Conservation (phyloP, 2,113 vertebrate species). For the Sphaerodactylus townsendi region DNA sequence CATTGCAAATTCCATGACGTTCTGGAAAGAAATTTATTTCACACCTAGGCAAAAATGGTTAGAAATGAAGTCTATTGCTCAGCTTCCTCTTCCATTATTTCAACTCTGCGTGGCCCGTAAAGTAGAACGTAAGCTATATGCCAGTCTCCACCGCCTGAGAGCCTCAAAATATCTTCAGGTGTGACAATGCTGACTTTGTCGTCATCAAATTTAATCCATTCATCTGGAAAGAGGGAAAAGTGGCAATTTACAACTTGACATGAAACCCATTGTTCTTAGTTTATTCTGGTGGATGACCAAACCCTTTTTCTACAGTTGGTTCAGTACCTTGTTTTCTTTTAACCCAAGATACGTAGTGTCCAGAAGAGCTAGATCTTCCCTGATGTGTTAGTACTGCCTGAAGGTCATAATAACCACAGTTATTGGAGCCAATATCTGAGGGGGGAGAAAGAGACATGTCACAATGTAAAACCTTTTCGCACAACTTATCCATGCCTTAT, state of each 20-base stretch:
- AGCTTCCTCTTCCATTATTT: constrained; percentile 82
- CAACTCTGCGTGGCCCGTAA: constrained; percentile 93
- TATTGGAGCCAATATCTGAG: constrained; percentile 93
- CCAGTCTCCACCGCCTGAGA: constrained; percentile 98
- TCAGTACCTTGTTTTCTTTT: constrained; percentile 97
- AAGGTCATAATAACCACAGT: constrained; percentile 96
- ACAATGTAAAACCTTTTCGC: not conserved
- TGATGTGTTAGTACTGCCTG: constrained; percentile 97
- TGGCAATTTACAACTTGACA: not conserved
- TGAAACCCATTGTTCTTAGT: too few species aligned
- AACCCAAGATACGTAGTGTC: constrained; percentile 97
- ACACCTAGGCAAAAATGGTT: constrained; percentile 91
- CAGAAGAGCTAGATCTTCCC: constrained; percentile 97
- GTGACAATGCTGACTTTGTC: constrained; percentile 98
- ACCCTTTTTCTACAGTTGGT: not conserved
- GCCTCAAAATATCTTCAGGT: constrained; percentile 94
- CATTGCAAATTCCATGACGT: constrained; percentile 65
- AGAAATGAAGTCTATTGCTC: constrained; percentile 80
- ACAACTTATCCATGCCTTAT: not conserved
- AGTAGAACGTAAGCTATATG: constrained; percentile 98
- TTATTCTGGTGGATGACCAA: too few species aligned
- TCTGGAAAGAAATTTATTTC: constrained; percentile 87
- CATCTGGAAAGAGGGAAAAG: constrained; percentile 77
- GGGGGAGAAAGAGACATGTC: not conserved
- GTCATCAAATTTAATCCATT: constrained; percentile 99